Base-by-base conservation (phyloP, 2,113 vertebrate species). In the Protobothrops flavoviridis region DNA sequence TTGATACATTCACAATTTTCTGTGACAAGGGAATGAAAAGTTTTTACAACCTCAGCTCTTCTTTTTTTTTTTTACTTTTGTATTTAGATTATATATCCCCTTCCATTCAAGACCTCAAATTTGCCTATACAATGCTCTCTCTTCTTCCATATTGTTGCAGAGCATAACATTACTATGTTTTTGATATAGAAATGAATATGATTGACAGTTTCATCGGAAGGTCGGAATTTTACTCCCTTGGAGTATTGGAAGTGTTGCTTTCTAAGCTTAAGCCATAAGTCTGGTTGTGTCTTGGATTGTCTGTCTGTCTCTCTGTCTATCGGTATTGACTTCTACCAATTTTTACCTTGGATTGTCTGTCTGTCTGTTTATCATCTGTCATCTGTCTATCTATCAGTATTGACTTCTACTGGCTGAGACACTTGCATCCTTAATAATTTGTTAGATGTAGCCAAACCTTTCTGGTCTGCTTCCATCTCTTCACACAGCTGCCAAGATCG, bases 401-500 rank as follows among this genome's bases (percentile, higher is more conserved):
- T 50, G 48, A 50, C 17, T 64, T 26, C 21, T 21, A 17, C 0
- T 61, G 26, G 29, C 23, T 17, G 33, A 39, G 81, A 45, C 17
- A 33, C 0, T 33, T 64, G 12, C 3, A 1, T 50, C 29, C 20
- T 0, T 21, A 74, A n/a, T 29, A 12, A 39, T 21, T 74, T 39
- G 20, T 11, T 89, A 15, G 2, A 55, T 39, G 17, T 69, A 74
- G 20, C n/a, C n/a, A 74, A 56, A 17, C 29, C 10, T 26, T 52
- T 57, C 45, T 53, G 45, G 11, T 64, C 26, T 21, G n/a, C 88
- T 45, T 93, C 15, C 4, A 6, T 89, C 29, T 81, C 26, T 1
- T 61, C 94, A 52, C 48, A 23, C 96, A 99, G 99, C 98, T 92
- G 99, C 98, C 15, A 98, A 98, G 96, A 99, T 99, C 86, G 98